Evolutionary conservation across 1,140 invertebrate species (phyloP).

Genomic region (Dufourea novaeangliae): DNA sequence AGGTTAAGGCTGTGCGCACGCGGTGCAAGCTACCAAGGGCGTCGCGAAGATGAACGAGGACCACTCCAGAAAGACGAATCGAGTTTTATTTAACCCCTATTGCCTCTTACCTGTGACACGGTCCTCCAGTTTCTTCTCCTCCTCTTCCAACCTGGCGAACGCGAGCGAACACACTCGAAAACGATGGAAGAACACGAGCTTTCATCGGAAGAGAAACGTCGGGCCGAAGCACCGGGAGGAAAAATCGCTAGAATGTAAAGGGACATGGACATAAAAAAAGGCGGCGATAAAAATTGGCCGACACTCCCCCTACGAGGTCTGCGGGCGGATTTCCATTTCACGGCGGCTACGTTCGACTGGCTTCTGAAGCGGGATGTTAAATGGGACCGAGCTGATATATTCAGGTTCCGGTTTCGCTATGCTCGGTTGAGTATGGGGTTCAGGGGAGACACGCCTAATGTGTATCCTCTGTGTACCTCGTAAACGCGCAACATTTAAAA

Average conservation of each 20-base stretch:
- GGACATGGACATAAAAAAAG: no score
- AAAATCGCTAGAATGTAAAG: background rate
- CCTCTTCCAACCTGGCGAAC: background rate
- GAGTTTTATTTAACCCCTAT: slow-evolving; percentile 6
- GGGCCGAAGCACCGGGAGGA: no score
- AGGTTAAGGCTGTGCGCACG: slow-evolving; percentile 48
- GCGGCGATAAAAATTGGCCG: slow-evolving; percentile 48
- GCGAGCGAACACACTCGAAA: background rate
- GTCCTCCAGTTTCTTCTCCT: background rate
- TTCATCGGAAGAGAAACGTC: no score
- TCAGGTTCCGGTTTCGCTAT: slow-evolving; percentile 68
- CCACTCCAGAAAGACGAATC: background rate
- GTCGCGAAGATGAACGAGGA: slow-evolving; percentile 21
- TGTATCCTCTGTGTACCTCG: slow-evolving; percentile 53
- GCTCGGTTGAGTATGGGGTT: slow-evolving; percentile 65
- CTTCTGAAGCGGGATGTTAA: slow-evolving; percentile 57
- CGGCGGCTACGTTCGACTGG: slow-evolving; percentile 56
- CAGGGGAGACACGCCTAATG: slow-evolving; percentile 67
- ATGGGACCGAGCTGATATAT: slow-evolving; percentile 61
- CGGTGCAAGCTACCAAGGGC: slow-evolving; percentile 3
- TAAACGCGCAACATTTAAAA: slow-evolving; percentile 54
- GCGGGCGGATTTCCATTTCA: slow-evolving; percentile 67
- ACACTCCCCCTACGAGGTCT: slow-evolving; percentile 40
- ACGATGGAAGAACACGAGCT: background rate
- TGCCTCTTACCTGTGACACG: background rate